phyloP scores from a whole-genome alignment of 1,140 invertebrate species.

The Camponotus vicinus region DNA sequence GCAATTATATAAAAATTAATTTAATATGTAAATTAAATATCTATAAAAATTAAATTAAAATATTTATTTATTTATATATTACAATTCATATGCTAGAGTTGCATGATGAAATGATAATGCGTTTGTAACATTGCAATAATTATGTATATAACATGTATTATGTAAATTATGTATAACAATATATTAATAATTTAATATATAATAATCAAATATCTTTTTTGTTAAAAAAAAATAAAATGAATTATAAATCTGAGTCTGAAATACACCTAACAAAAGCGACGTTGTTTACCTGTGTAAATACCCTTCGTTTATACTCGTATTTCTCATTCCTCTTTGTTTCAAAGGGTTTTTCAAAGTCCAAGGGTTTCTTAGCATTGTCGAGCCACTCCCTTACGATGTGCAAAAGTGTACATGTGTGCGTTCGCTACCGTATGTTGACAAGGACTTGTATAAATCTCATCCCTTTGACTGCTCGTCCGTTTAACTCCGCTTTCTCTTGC shows the following conservation, averaged over 20 bases:
- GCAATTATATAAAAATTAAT: no score
- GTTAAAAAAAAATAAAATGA: background rate
- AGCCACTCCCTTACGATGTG: slow-evolving; percentile 61
- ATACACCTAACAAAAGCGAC: background rate
- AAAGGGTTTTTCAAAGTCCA: slow-evolving; percentile 16
- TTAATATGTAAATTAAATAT: no score
- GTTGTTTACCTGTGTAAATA: slow-evolving; percentile 8
- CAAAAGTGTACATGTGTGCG: slow-evolving; percentile 54
- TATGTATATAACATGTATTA: no score
- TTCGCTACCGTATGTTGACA: background rate
- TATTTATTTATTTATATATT: no score
- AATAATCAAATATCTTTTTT: background rate
- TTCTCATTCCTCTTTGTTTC: slow-evolving; percentile 12
- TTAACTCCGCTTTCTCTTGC: slow-evolving; percentile 63
- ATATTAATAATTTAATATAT: background rate
- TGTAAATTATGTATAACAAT: background rate
- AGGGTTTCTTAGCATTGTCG: slow-evolving; percentile 57
- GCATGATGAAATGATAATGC: background rate
- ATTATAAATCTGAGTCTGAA: slow-evolving; percentile 32
- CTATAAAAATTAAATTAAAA: no score
- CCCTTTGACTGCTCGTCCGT: slow-evolving; percentile 67
- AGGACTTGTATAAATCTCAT: slow-evolving; percentile 9
- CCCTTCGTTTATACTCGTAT: slow-evolving; percentile 46
- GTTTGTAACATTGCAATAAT: background rate
- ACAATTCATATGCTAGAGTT: no score